Evolutionary conservation across 2,888 invertebrate genomes (phyloP), one percentile per base, ranked within the genome.

Genomic region (Sturmia bella): DNA sequence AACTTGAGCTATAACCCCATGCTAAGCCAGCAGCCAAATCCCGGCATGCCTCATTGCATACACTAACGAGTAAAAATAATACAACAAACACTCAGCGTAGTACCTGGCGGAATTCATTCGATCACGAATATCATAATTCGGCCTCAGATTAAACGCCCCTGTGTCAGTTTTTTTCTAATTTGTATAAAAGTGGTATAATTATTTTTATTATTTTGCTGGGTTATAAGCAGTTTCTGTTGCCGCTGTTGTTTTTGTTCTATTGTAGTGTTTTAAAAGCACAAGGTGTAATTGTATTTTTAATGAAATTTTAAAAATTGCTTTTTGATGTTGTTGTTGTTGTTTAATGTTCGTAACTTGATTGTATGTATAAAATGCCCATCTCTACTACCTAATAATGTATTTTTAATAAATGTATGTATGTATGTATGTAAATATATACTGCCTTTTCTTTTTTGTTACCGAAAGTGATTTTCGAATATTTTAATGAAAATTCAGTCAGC

Each of bases 241-340:
- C 37, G 27, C 48, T 56, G 45, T 24, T 63, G 5, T 48, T 54
- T 17, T 52, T 54, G 61, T 24, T 50, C 24, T 70, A 66, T 76
- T 66, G 17, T 77, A 68, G 41, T 74, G 37, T 41, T 73, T 64
- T 69, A 69, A 73, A 82, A 69, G 73, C 69, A 82, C 77, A 69
- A 77, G 77, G 81, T 82, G 81, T 82, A 77, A 77, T 82, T 82
- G 81, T 82, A 82, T 74, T 77, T 82, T 77, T 82, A 82, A 82
- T 82, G 81, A 82, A 82, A 77, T 82, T 82, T 82, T 69, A 64
- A 81, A 80, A 81, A 81, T 81, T 73, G 64, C 57, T 63, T 80
- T 64, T 74, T 52, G 37, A 56, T 69, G 5, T 61, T 72, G 68
- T 43, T 72, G 21, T 21, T 56, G 24, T 41, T 59, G 48, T 59